phyloP scores from a whole-genome alignment of 2,888 invertebrate species.

The Pristionchus arcanus region DNA sequence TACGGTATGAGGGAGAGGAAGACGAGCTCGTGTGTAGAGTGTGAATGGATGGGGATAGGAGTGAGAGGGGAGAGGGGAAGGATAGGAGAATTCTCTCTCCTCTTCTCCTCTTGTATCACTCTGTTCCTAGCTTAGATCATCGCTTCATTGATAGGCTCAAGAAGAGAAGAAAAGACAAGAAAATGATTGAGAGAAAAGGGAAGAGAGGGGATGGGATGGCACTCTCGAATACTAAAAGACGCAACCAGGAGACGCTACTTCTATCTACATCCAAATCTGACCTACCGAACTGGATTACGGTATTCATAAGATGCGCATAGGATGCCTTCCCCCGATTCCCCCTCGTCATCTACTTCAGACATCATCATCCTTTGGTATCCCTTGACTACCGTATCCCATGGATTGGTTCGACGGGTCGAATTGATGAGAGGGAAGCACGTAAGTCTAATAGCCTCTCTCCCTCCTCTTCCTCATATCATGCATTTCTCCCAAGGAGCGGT shows the following conservation, averaged over 20 bases:
- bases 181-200: constrained; percentile 38
- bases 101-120: constrained; percentile 2
- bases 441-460: not conserved
- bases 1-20: not conserved
- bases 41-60: constrained; percentile 34
- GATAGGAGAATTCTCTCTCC: not conserved
- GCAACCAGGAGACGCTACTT: not conserved
- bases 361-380: not conserved
- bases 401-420: not conserved
- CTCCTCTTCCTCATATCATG: not conserved
- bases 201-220: constrained; percentile 40
- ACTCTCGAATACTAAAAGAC: not conserved
- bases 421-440: not conserved
- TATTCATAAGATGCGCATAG: no score
- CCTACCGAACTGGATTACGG: constrained; percentile 17
- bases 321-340: no score
- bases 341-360: not conserved
- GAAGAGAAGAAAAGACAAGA: constrained; percentile 13
- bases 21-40: not conserved
- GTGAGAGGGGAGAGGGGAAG: constrained; percentile 4
- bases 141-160: constrained; percentile 51
- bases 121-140: constrained; percentile 49
- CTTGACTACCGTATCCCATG: constrained; percentile 6
- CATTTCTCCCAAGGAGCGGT: constrained; percentile 12
- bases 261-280: not conserved